A percentile compares a stretch with the other conserved stretches of the same genome.
Conservation (phyloP, 37 sponge, comb jelly and placozoan species). For the Halichondria panicea region DNA sequence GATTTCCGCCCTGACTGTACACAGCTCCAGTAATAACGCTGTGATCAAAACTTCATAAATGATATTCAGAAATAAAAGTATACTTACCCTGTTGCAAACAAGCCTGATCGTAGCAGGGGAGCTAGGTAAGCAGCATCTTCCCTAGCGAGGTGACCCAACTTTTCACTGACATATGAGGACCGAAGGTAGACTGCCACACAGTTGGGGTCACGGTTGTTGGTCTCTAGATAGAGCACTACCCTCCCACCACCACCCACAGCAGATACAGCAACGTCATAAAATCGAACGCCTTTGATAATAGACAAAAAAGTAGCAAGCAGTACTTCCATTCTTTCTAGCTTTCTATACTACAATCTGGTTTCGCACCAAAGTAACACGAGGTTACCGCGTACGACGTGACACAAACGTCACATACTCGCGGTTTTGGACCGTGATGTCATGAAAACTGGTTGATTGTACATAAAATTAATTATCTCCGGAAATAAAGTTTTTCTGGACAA, state of each 20-base stretch:
- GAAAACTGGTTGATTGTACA: background rate
- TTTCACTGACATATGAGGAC: background rate
- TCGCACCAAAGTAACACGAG: background rate
- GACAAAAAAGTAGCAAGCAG: background rate
- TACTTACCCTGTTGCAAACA: slow-evolving; percentile 7
- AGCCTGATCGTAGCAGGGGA: background rate
- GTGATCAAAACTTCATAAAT: background rate
- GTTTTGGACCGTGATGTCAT: background rate
- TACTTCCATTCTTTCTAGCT: background rate
- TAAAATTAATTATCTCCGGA: background rate
- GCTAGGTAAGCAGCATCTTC: slow-evolving; percentile 1
- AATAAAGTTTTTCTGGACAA: background rate
- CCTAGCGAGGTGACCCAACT: slow-evolving; percentile 3
- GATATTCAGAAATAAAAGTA: background rate
- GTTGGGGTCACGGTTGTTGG: background rate
- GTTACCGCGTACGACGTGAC: background rate
- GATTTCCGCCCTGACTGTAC: background rate
- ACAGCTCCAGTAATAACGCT: background rate
- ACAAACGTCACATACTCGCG: background rate
- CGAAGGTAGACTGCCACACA: background rate
- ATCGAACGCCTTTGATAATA: background rate
- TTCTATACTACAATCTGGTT: background rate
- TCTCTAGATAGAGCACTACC: background rate
- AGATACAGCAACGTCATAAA: background rate
- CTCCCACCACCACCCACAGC: background rate